Evolutionary conservation across 2,797 vertebrate species (phyloP).

Genomic region (Phrynocephalus vlangalii): DNA sequence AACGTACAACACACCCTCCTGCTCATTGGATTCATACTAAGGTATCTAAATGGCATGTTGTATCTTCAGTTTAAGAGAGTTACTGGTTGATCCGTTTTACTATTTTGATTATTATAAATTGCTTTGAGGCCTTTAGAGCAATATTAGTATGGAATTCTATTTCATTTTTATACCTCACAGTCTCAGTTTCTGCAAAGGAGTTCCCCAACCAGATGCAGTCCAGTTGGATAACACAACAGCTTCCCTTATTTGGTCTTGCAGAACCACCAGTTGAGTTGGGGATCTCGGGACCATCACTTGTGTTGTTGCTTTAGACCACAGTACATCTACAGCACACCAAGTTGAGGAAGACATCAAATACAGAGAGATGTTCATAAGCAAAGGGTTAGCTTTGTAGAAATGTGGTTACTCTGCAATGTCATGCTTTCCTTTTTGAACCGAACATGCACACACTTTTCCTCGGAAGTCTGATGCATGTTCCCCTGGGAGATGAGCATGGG

Average conservation of each 20-base stretch:
- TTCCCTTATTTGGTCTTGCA: too few relatives aligned
- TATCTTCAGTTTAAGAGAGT: background rate
- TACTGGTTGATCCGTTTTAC: background rate
- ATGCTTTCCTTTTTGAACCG: background rate
- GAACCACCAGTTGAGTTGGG: too few relatives aligned
- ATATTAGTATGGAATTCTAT: background rate
- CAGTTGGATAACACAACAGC: background rate
- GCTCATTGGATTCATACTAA: constrained; percentile 92
- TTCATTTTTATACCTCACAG: background rate
- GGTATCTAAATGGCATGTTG: constrained; percentile 76
- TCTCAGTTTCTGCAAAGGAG: too few relatives aligned
- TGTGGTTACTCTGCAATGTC: background rate
- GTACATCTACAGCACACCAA: too few relatives aligned
- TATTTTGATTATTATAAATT: background rate
- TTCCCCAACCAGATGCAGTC: background rate
- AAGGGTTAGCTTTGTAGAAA: background rate
- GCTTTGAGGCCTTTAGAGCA: background rate
- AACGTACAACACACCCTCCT: constrained; percentile 87
- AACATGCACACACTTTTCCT: too few relatives aligned
- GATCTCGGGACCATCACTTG: too few relatives aligned
- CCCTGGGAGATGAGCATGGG: too few relatives aligned
- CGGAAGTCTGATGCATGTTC: too few relatives aligned
- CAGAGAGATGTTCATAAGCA: background rate
- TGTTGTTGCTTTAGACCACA: too few relatives aligned
- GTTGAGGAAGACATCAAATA: too few relatives aligned